Evolutionary conservation across 1,140 invertebrate genomes (phyloP), one percentile per base, ranked within the genome.

Genomic region (Brachionus plicatilis): DNA sequence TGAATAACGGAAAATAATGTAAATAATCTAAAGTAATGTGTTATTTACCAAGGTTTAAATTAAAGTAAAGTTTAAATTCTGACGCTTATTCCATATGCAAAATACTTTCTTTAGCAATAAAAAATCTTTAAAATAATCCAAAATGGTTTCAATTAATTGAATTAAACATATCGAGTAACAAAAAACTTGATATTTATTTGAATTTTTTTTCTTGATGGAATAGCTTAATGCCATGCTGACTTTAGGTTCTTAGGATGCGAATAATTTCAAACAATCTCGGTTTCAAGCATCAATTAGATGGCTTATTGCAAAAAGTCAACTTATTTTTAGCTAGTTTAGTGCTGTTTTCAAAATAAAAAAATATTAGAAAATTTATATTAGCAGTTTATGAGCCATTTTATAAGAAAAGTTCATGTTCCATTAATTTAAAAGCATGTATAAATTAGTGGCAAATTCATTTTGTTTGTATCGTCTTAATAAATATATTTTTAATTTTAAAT

Each of bases 21-120:
- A 60, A 60, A 60, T 60, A 60, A 60, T 60, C 53, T 60, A 60
- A 60, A 60, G 53, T 60, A 60, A 60, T 60, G 53, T 60, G 53
- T 60, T 60, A 60, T 60, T 60, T 60, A 60, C 53, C 53, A 60
- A 60, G 20, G 53, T 60, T 60, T 60, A 60, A 60, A 60, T 60
- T 60, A 60, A 60, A 60, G 53, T 60, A 60, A 60, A 60, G 53
- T 60, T 60, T 60, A 60, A 60, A 60, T 60, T 60, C 53, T 60
- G 53, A 60, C 53, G 53, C 53, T 60, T 60, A 60, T 60, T 60
- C 53, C 53, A 60, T n/a, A 60, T 60, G 53, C 53, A 60, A 20
- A 60, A 60, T 60, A 60, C n/a, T 60, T 60, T 60, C n/a, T 60
- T 60, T 20, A 60, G 53, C 53, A 60, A 60, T 60, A 60, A 60